Base-by-base conservation (phyloP, 1,140 invertebrate species). In the Calephelis nemesis region DNA sequence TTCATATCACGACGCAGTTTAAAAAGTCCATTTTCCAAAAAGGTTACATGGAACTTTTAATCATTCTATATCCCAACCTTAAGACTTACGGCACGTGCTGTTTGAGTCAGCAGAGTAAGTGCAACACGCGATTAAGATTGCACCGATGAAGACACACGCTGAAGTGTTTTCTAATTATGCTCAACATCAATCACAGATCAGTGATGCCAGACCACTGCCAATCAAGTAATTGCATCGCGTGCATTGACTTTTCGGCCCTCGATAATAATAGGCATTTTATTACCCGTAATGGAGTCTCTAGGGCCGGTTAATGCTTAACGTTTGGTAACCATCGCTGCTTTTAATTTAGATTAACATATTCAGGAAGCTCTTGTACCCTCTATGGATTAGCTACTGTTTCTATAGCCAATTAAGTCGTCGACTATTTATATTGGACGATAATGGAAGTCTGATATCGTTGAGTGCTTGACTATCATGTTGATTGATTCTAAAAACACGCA, bases 251-350 rank as follows among this genome's bases (percentile, higher is more conserved):
- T 91, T 91, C 83, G 86, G 86, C 85, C 84, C 86, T 90, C 87
- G 88, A 91, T 91, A 91, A 91, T 89, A 89, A 91, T 89, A 91
- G 88, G 84, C 88, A 90, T 91, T 91, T 91, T 90, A 91, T 91
- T 90, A 81, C 85, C 81, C 73, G 76, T 91, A 91, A 91, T 91
- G 85, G 83, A 91, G 85, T 91, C 88, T 91, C 88, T 90, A 90
- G 88, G 88, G 88, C 85, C 84, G 73, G 74, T 77, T 87, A 86
- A 87, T 85, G 87, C 75, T 77, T 78, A 67, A 63, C 83, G 81
- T 83, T 90, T 78, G 81, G 79, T 84, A 79, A 76, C 81, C 75
- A 76, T 77, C 75, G 76, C 75, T 76, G 75, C 84, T 88, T 87
- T 89, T 86, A 89, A 90, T 89, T 88, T 79, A 74, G 79, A 86